These are phyloP conservation scores for Poliocrania exsul DNA, from an alignment of 2,797 vertebrate species.

Conservation along the genomic window DNA sequence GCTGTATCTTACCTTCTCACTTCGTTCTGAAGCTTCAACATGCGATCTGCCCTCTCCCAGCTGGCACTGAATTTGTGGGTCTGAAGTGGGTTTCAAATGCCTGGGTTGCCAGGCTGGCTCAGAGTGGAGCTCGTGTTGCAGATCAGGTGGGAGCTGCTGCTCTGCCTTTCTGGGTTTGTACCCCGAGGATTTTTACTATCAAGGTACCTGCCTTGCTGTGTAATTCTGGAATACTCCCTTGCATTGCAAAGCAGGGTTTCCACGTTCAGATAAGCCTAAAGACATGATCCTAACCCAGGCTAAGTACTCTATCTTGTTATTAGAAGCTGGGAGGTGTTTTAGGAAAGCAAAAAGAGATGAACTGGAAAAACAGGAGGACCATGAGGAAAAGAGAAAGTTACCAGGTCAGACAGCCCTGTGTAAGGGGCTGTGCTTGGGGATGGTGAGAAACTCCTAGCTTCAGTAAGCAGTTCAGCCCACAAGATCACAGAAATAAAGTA, in stretches of 20 bases:
- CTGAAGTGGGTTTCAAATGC: conserved; percentile 30
- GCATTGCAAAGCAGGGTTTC: background rate
- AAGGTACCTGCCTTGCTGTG: background rate
- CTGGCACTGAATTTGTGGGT: conserved; percentile 38
- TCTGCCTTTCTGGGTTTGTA: background rate
- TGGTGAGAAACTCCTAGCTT: background rate
- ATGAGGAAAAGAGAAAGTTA: background rate
- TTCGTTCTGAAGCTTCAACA: conserved; percentile 52
- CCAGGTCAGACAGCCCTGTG: background rate
- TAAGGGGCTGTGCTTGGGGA: background rate
- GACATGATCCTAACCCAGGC: background rate
- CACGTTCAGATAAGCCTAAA: background rate
- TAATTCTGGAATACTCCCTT: background rate
- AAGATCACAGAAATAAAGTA: background rate
- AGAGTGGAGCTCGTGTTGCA: background rate
- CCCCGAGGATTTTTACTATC: background rate
- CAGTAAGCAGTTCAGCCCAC: background rate
- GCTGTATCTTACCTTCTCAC: conserved; percentile 66
- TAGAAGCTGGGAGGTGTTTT: background rate
- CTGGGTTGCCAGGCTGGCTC: conserved; percentile 28
- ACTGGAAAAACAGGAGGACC: background rate
- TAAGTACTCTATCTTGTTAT: background rate
- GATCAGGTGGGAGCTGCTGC: background rate
- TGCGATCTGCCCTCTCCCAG: conserved; percentile 58
- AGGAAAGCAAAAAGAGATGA: background rate